Percentiles rank a stretch among this genome's conserved stretches.
Evolutionary conservation across 2,113 vertebrate genomes (phyloP).

Genomic region (Myanophis thanlyinensis): DNA sequence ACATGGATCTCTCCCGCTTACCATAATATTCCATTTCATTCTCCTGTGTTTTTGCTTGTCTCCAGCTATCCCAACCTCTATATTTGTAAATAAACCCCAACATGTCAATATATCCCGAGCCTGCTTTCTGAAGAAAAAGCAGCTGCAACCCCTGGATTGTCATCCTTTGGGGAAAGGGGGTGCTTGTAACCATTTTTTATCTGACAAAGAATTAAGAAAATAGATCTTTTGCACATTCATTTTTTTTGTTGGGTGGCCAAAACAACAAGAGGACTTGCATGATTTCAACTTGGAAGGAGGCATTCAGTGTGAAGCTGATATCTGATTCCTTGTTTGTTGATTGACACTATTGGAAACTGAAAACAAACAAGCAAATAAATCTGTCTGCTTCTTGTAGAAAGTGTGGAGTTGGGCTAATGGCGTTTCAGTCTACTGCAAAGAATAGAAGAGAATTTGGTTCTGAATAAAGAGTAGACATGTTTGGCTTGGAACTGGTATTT

Average conservation of each 20-base stretch:
- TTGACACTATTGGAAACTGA: not conserved
- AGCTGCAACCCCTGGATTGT: not conserved
- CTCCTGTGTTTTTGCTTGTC: not conserved
- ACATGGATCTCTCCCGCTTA: not conserved
- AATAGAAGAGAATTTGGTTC: not conserved
- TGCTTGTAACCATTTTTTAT: not conserved
- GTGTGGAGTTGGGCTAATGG: not conserved
- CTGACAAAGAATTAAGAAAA: not conserved
- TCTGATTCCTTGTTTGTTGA: not conserved
- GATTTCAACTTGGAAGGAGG: not conserved
- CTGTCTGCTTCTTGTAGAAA: not conserved
- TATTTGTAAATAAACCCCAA: not conserved
- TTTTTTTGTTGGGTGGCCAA: not conserved
- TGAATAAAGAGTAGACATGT: not conserved
- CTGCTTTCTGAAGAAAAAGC: not conserved
- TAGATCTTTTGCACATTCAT: not conserved
- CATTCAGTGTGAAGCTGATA: not conserved
- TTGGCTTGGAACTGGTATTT: not conserved
- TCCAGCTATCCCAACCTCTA: not conserved
- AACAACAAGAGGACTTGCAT: not conserved
- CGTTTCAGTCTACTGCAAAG: not conserved
- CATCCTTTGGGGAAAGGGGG: not conserved
- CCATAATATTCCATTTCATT: not conserved
- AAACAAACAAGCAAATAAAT: not conserved
- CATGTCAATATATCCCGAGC: not conserved